phyloP scores from a whole-genome alignment of 1,140 invertebrate genomes.

The Pentalonia nigronervosa region DNA sequence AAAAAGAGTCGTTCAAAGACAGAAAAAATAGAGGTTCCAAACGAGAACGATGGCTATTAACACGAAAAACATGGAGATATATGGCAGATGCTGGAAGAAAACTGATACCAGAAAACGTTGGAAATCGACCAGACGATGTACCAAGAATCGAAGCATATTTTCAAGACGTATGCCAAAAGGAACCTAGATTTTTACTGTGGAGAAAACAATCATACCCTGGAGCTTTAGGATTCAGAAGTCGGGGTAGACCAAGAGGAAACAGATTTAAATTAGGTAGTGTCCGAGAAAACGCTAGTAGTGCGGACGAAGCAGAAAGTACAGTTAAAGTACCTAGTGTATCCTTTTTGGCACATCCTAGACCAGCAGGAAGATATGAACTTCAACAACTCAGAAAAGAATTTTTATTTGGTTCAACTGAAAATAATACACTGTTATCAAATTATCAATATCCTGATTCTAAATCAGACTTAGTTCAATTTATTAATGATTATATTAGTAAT shows the following conservation, averaged over 20 bases:
- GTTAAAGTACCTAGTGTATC: constrained; percentile 34
- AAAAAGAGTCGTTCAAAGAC: constrained; percentile 59
- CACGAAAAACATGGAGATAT: constrained; percentile 87
- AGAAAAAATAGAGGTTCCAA: constrained; percentile 43
- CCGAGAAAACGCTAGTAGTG: constrained; percentile 68
- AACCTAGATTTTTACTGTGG: constrained; percentile 81
- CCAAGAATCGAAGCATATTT: constrained; percentile 83
- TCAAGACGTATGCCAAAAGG: constrained; percentile 79
- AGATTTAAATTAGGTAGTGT: constrained; percentile 70
- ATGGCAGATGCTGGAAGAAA: constrained; percentile 88
- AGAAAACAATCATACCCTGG: constrained; percentile 81
- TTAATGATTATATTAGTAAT: constrained; percentile 65
- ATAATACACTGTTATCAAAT: constrained; percentile 62
- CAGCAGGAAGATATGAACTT: constrained; percentile 71
- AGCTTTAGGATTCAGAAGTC: constrained; percentile 69
- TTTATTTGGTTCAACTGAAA: constrained; percentile 63
- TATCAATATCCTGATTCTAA: constrained; percentile 63
- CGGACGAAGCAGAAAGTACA: constrained; percentile 69
- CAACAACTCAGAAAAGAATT: constrained; percentile 74
- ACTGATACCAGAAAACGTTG: constrained; percentile 77
- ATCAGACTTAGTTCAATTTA: constrained; percentile 63
- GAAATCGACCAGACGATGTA: constrained; percentile 76
- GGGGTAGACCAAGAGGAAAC: constrained; percentile 67
- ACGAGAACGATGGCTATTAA: constrained; percentile 79
- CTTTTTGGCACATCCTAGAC: constrained; percentile 47